Conservation (phyloP, 2,113 vertebrate species). For the Labeo catla region DNA sequence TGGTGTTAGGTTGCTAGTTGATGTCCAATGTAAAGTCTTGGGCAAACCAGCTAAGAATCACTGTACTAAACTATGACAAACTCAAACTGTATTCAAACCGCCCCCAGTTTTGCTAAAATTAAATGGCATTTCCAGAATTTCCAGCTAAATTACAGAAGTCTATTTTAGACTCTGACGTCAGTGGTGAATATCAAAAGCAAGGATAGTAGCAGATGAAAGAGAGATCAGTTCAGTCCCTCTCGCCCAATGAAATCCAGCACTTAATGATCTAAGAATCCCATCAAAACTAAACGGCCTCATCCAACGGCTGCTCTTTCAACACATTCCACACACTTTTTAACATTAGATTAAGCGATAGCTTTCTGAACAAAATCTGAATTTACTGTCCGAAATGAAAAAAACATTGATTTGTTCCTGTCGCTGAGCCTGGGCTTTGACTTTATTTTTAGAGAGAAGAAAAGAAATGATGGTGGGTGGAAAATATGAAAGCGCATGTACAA, state of each 20-base stretch:
- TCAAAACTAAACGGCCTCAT: conserved; percentile 53
- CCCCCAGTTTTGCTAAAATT: background rate
- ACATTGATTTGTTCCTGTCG: conserved; percentile 56
- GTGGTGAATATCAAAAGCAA: conserved; percentile 32
- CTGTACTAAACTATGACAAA: background rate
- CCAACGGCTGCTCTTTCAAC: conserved; percentile 45
- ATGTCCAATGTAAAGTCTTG: background rate
- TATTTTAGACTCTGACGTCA: conserved; percentile 52
- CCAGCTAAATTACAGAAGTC: conserved; percentile 45
- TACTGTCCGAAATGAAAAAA: conserved; percentile 48
- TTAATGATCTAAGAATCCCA: conserved; percentile 66
- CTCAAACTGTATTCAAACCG: background rate
- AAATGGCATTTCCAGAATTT: conserved; percentile 9
- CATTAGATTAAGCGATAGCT: conserved; percentile 51
- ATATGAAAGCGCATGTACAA: conserved; percentile 12
- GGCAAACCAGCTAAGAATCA: background rate
- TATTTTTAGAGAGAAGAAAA: conserved; percentile 50
- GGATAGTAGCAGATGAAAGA: conserved; percentile 60
- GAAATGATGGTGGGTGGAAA: background rate
- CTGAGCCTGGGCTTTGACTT: conserved; percentile 53
- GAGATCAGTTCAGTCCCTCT: conserved; percentile 52
- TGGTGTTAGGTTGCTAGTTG: background rate
- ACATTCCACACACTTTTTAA: conserved; percentile 51
- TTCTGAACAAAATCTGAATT: conserved; percentile 51
- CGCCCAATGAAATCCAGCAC: conserved; percentile 54